Percentiles rank a stretch among this genome's conserved stretches.
Evolutionary conservation across 1,140 invertebrate genomes (phyloP).

Genomic region (Laupala kohalensis): DNA sequence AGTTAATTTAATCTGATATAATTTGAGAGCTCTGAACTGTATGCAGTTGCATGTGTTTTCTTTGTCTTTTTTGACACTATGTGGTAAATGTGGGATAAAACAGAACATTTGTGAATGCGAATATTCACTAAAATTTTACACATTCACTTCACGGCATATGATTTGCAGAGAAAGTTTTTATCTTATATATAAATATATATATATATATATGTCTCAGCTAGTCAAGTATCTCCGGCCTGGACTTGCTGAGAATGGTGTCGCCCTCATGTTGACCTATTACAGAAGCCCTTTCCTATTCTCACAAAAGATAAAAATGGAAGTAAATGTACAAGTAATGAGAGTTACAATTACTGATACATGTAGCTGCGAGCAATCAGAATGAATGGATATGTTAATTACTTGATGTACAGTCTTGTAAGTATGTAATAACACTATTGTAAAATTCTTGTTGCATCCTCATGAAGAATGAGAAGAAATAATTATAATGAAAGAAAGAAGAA

Average conservation of each 20-base stretch:
- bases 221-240: not conserved
- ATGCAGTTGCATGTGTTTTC: not conserved
- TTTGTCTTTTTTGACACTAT: not conserved
- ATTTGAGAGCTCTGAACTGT: not conserved
- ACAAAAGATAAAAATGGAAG: not conserved
- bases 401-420: conserved; percentile 12
- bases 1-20: not conserved
- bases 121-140: not conserved
- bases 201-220: too few relatives aligned
- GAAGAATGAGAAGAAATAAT: not conserved
- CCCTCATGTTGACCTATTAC: not conserved
- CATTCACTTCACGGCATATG: not conserved
- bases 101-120: not conserved
- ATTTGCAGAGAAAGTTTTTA: not conserved
- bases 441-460: conserved; percentile 14
- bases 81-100: not conserved
- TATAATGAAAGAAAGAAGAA: not conserved
- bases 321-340: not conserved
- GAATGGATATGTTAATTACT: conserved; percentile 2
- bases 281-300: not conserved
- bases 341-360: not conserved
- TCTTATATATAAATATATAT: too few relatives aligned
- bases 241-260: not conserved
- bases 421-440: conserved; percentile 11
- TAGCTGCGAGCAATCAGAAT: not conserved